phyloP scores from a whole-genome alignment of 1,140 invertebrate genomes.

The Vanessa tameamea region DNA sequence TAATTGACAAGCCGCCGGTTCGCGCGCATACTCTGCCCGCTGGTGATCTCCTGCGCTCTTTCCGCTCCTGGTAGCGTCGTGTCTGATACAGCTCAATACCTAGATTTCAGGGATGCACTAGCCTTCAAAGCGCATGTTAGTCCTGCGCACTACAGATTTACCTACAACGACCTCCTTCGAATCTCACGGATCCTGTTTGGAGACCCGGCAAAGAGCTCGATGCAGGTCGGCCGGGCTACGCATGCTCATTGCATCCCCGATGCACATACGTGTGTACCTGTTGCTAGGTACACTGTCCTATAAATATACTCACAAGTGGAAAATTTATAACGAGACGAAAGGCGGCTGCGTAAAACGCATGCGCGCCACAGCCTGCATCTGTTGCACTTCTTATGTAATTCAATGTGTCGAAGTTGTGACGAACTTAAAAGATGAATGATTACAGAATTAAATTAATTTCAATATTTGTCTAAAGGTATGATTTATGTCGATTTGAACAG shows the following conservation, averaged over 20 bases:
- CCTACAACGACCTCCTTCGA: conserved; percentile 13
- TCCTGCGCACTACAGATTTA: conserved; percentile 33
- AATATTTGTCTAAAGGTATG: too few relatives aligned
- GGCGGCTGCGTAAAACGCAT: neutral
- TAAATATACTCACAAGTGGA: neutral
- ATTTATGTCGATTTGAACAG: too few relatives aligned
- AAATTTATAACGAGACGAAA: neutral
- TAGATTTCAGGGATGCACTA: conserved; percentile 24
- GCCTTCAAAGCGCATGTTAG: conserved; percentile 37
- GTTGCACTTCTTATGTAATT: neutral
- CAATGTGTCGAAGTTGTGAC: neutral
- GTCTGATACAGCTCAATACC: conserved; percentile 23
- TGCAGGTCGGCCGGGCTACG: conserved; percentile 17
- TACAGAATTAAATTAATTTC: too few relatives aligned
- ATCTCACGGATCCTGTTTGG: conserved; percentile 24
- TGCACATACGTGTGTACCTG: neutral
- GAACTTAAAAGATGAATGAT: too few relatives aligned
- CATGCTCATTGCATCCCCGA: conserved; percentile 23
- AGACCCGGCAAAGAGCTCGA: conserved; percentile 15
- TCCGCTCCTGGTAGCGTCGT: conserved; percentile 27
- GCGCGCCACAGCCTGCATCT: neutral
- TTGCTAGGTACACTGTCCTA: neutral
- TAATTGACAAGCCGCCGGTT: conserved; percentile 5
- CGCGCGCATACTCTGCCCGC: conserved; percentile 7
- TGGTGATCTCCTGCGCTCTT: neutral